These are phyloP conservation scores for Petrocephalus schoutedeni DNA, from an alignment of 2,797 vertebrate genomes.

Conservation along the genomic window DNA sequence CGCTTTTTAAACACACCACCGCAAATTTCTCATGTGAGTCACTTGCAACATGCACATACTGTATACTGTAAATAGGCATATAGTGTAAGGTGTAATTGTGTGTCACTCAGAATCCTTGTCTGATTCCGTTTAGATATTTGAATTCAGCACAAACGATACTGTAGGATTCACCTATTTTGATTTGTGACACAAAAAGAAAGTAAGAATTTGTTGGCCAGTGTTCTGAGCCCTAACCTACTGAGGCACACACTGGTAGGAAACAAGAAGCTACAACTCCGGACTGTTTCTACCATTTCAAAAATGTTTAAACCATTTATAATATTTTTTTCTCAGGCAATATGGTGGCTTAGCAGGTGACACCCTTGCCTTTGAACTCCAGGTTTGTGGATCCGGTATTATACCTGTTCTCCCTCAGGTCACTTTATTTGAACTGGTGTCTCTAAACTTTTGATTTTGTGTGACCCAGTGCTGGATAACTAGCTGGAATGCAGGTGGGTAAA, in stretches of 20 bases:
- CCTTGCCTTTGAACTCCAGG: not conserved
- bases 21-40: not conserved
- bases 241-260: too few species aligned
- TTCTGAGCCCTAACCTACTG: not conserved
- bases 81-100: too few species aligned
- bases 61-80: too few species aligned
- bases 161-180: too few species aligned
- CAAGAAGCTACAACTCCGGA: not conserved
- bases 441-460: not conserved
- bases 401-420: not conserved
- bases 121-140: too few species aligned
- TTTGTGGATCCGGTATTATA: not conserved
- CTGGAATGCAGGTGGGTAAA: not conserved
- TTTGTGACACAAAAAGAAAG: not conserved
- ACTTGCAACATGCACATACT: too few species aligned
- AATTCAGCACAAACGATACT: too few species aligned
- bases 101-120: too few species aligned
- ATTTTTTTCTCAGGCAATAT: not conserved
- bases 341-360: not conserved
- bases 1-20: too few species aligned
- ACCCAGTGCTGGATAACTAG: not conserved
- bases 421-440: not conserved
- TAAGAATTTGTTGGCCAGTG: not conserved
- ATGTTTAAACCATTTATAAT: not conserved
- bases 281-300: not conserved